Evolutionary conservation across 2,888 invertebrate species (phyloP).

Genomic region (Heteropelma amictum): DNA sequence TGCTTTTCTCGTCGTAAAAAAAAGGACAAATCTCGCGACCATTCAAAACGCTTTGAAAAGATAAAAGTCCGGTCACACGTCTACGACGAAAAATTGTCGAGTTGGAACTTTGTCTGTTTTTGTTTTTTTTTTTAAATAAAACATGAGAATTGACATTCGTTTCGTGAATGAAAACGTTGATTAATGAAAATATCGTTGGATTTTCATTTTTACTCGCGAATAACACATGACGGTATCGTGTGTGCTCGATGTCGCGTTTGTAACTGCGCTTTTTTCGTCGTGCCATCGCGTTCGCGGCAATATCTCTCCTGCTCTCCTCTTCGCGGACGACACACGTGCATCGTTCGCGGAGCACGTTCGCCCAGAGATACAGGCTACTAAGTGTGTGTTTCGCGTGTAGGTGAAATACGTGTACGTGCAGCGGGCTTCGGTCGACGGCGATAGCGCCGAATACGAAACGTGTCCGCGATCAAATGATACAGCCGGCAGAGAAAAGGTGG

Average conservation of each 20-base stretch:
- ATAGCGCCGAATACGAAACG: conserved; percentile 43
- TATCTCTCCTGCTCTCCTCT: conserved; percentile 42
- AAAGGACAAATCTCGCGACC: not conserved
- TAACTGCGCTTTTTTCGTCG: conserved; percentile 50
- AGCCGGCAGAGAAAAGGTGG: not conserved
- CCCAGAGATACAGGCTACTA: no score
- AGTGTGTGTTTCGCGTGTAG: no score
- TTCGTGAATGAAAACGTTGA: no score
- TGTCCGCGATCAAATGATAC: conserved; percentile 4
- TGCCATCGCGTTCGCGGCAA: conserved; percentile 20
- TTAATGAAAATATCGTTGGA: not conserved
- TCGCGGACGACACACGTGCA: conserved; percentile 38
- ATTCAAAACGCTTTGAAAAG: no score
- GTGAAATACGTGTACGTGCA: conserved; percentile 11
- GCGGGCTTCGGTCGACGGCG: conserved; percentile 39
- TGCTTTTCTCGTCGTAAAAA: not conserved
- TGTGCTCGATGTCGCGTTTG: conserved; percentile 46
- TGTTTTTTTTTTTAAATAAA: not conserved
- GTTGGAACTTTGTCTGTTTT: not conserved
- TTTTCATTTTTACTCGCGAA: not conserved
- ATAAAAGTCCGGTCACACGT: not conserved
- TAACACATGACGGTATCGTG: conserved; percentile 1
- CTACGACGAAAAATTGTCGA: not conserved
- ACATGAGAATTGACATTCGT: no score
- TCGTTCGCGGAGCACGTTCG: conserved; percentile 41